These are phyloP conservation scores for Plectrocnemia conspersa DNA, from an alignment of 1,140 invertebrate genomes.

Conservation along the genomic window DNA sequence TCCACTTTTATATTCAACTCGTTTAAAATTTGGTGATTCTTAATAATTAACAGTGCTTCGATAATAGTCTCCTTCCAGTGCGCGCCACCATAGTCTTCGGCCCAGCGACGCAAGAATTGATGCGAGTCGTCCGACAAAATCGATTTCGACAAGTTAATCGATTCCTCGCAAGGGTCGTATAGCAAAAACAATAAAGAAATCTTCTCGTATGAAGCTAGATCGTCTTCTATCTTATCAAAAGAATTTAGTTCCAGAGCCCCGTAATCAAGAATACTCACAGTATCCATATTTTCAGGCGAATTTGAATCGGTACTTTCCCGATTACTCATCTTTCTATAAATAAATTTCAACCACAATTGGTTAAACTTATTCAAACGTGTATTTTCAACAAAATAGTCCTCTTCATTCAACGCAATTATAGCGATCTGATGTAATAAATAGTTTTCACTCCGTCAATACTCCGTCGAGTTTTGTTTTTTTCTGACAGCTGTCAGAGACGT, in stretches of 20 bases:
- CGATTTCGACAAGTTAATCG: not conserved
- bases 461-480: no score
- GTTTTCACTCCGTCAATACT: no score
- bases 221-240: conserved; percentile 17
- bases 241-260: conserved; percentile 19
- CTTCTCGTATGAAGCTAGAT: conserved; percentile 20
- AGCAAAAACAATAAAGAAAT: conserved; percentile 29
- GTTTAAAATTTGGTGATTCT: conserved; percentile 3
- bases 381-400: no score
- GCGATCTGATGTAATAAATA: no score
- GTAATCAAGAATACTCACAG: no score
- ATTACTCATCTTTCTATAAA: no score
- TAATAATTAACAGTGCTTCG: conserved; percentile 25
- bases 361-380: no score
- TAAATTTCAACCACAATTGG: no score
- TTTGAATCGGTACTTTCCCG: no score
- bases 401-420: no score
- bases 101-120: conserved; percentile 18
- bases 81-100: not conserved
- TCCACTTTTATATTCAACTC: not conserved
- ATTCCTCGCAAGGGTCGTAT: conserved; percentile 16
- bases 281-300: no score
- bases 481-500: no score
- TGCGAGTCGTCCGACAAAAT: conserved; percentile 1
- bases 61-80: conserved; percentile 25